Base-by-base conservation (phyloP, 1,140 invertebrate species). In the Brachionus paranguensis region DNA sequence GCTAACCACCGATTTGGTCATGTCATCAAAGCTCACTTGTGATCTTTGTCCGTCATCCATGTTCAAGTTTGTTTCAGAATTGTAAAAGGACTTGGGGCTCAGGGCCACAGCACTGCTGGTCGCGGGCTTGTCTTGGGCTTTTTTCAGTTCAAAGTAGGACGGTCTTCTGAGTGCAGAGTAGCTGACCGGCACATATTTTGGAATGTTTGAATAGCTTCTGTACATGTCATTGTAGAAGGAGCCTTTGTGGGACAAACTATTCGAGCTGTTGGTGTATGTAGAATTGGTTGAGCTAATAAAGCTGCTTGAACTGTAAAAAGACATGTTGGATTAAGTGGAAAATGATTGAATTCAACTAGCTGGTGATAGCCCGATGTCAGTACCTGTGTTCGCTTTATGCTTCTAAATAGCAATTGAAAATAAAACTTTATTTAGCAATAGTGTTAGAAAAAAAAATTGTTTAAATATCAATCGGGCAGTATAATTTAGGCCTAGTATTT, bases 221-320 rank as follows among this genome's bases (percentile, higher is more conserved):
- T 72, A 72, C 33, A 72, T 72, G 17, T 72, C 68, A 72, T 72
- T 72, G 68, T 72, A 72, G n/a, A 41, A 72, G 17, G 68, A 72
- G 33, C 37, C 43, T 20, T 72, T 72, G 3, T 41, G 37, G 6
- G 29, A 41, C 3, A 72, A 37, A 43, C 68, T 72, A 43, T 72
- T 72, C 17, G 41, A 37, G 33, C 68, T 72, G 20, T 72, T 72
- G 33, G 68, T 41, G 37, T 72, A 72, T 43, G 68, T 41, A 10
- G 68, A 72, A 72, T 72, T 72, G 17, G 29, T 72, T 12, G 68
- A 72, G n/a, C 68, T 72, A 8, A 72, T 37, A 43, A 41, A 72
- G 43, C 68, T 72, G 68, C 68, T 72, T 43, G 68, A 72, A 41
- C 68, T 72, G 37, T 72, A 72, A 72, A 72, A 72, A 14, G 68